A percentile compares a stretch with the other conserved stretches of the same genome.
These are phyloP conservation scores for Dromas ardeola DNA, from an alignment of 2,113 vertebrate species.

Conservation along the genomic window DNA sequence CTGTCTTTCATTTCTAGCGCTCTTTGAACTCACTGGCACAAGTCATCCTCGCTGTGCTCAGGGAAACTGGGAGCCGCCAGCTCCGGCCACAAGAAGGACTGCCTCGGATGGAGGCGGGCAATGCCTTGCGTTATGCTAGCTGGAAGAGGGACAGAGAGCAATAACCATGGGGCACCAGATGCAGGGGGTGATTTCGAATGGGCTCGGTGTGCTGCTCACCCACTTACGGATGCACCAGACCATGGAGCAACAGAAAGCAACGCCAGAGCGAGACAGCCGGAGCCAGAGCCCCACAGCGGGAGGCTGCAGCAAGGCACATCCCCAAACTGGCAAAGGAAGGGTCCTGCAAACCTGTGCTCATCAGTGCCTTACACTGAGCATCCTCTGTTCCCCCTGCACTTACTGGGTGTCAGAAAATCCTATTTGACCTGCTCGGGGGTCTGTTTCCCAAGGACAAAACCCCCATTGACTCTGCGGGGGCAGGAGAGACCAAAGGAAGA, in stretches of 20 bases:
- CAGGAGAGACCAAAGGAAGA: not conserved
- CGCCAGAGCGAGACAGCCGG: not conserved
- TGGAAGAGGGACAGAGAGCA: not conserved
- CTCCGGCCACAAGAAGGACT: not conserved
- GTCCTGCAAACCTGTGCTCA: not conserved
- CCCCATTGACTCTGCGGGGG: not conserved
- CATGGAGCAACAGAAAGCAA: not conserved
- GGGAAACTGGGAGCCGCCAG: not conserved
- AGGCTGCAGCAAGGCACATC: not conserved
- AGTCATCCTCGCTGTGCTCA: not conserved
- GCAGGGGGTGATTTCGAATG: not conserved
- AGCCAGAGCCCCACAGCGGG: accelerated
- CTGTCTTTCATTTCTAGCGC: not conserved
- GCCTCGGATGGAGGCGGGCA: not conserved
- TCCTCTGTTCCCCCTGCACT: not conserved
- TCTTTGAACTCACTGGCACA: constrained; percentile 58
- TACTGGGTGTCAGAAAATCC: not conserved
- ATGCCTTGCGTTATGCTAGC: not conserved
- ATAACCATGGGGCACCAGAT: accelerated
- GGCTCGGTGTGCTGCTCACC: accelerated
- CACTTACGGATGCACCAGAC: accelerated
- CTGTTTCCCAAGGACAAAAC: not conserved
- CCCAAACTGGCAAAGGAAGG: not conserved
- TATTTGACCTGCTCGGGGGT: not conserved
- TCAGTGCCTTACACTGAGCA: not conserved